These are phyloP conservation scores for Podarcis muralis DNA, from an alignment of 2,113 vertebrate species.

Conservation along the genomic window DNA sequence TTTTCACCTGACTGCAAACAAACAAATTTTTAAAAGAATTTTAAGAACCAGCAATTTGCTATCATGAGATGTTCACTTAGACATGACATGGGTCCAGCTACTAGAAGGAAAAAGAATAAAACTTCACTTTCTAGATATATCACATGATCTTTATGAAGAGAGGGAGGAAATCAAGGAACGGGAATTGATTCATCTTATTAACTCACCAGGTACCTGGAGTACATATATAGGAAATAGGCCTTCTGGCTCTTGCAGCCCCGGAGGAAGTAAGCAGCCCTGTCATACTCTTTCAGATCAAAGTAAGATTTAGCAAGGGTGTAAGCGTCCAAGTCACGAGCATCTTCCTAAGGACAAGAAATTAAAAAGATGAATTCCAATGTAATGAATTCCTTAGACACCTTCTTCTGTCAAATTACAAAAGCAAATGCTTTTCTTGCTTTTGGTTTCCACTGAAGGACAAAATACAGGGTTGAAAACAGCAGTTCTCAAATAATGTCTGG, in stretches of 20 bases:
- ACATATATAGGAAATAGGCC: constrained; percentile 98
- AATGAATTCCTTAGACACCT: constrained; percentile 10
- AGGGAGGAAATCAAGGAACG: neutral
- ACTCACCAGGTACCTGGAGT: constrained; percentile 97
- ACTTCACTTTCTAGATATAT: neutral
- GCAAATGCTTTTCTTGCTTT: neutral
- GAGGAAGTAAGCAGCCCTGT: constrained; percentile 94
- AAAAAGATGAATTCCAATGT: neutral
- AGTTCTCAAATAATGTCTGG: neutral
- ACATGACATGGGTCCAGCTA: neutral
- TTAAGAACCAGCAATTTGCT: neutral
- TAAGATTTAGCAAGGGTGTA: constrained; percentile 94
- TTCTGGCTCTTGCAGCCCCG: constrained; percentile 95
- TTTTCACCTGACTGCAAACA: constrained; percentile 92
- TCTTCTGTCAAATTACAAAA: neutral
- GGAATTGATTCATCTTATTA: fast-evolving
- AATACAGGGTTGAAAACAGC: no score
- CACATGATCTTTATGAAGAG: neutral
- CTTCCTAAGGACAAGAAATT: constrained; percentile 80
- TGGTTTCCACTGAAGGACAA: neutral
- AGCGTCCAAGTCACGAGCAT: constrained; percentile 93
- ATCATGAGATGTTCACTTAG: neutral
- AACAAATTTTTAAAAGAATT: constrained; percentile 39
- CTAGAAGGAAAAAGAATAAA: neutral
- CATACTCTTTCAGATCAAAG: constrained; percentile 98